Evolutionary conservation across 1,140 invertebrate genomes (phyloP).

Genomic region (Ericerus pela): DNA sequence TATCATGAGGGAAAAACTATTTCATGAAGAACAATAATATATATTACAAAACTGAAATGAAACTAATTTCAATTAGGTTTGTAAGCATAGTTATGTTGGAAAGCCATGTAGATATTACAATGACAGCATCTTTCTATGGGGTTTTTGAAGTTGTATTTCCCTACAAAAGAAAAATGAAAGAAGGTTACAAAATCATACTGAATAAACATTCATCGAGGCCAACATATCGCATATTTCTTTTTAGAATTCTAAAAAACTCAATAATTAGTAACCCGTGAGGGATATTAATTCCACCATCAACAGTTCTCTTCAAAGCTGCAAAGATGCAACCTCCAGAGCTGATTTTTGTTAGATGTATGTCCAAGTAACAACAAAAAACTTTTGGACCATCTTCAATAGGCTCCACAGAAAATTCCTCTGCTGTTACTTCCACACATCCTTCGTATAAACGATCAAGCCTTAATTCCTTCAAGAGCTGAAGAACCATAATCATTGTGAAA

Average conservation of each 20-base stretch:
- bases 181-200: no score
- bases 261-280: conserved; percentile 56
- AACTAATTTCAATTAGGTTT: no score
- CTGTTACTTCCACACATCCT: conserved; percentile 77
- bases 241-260: not conserved
- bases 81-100: no score
- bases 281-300: conserved; percentile 96
- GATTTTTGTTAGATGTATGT: conserved; percentile 90
- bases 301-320: conserved; percentile 97
- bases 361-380: conserved; percentile 91
- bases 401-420: conserved; percentile 91
- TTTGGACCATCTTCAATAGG: conserved; percentile 81
- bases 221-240: no score
- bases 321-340: conserved; percentile 95
- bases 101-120: no score
- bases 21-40: no score
- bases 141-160: no score
- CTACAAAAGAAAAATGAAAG: no score
- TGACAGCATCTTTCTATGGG: no score
- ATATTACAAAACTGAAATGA: conserved; percentile 17
- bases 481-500: conserved; percentile 20
- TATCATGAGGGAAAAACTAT: no score
- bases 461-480: conserved; percentile 74
- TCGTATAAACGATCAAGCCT: conserved; percentile 80
- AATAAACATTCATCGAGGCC: no score